These are phyloP conservation scores for Drosophila parabipectinata DNA, from an alignment of 1,140 invertebrate genomes.

Conservation along the genomic window DNA sequence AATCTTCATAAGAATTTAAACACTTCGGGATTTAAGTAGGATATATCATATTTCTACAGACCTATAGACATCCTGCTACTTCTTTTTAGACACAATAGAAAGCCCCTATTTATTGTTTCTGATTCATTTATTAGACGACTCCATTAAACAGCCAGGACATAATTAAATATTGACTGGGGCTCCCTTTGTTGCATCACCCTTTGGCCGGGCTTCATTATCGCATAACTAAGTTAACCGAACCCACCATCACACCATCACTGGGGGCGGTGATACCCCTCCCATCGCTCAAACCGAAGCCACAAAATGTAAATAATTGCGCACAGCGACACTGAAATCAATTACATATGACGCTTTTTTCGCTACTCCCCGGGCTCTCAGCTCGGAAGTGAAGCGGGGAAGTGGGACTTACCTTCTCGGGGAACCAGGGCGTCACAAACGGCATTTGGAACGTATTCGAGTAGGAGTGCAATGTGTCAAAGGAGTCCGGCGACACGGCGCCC, in stretches of 20 bases:
- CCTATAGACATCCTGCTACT: no score
- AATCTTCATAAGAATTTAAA: slow-evolving; percentile 1
- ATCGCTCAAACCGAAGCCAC: slow-evolving; percentile 18
- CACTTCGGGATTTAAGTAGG: not conserved
- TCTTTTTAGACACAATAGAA: no score
- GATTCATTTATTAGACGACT: slow-evolving; percentile 9
- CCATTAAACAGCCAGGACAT: slow-evolving; percentile 17
- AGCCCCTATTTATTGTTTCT: not conserved
- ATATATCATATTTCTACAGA: no score
- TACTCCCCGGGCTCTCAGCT: not conserved
- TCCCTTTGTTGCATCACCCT: slow-evolving; percentile 38
- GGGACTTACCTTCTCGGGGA: slow-evolving; percentile 92
- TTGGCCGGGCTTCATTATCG: slow-evolving; percentile 60
- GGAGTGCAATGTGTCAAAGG: slow-evolving; percentile 96
- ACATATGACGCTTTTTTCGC: slow-evolving; percentile 57
- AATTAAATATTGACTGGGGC: slow-evolving; percentile 42
- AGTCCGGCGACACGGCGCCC: slow-evolving; percentile 95
- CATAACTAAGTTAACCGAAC: slow-evolving; percentile 50
- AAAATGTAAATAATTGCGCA: slow-evolving; percentile 48
- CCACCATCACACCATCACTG: not conserved
- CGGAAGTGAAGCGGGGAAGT: not conserved
- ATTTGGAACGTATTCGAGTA: slow-evolving; percentile 98
- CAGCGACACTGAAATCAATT: slow-evolving; percentile 62
- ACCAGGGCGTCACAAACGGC: slow-evolving; percentile 98
- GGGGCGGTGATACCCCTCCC: not conserved